These are phyloP conservation scores for Lacerta viridis DNA, from an alignment of 2,797 vertebrate species.

Conservation along the genomic window DNA sequence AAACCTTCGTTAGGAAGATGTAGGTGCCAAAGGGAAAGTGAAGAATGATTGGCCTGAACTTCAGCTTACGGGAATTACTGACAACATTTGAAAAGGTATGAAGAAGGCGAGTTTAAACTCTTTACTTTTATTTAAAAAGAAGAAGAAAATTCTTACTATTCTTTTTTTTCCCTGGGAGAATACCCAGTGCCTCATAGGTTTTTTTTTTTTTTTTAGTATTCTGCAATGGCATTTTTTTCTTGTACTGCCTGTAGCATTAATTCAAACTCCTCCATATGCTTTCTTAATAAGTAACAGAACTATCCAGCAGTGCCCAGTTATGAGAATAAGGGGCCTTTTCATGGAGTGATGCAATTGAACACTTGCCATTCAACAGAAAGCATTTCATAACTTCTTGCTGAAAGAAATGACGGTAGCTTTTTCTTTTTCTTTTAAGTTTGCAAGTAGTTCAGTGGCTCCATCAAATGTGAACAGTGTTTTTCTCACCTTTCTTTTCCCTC, in stretches of 20 bases:
- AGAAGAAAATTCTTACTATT: not conserved
- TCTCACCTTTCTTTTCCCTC: slow-evolving; percentile 11
- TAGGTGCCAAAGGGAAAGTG: slow-evolving; percentile 76
- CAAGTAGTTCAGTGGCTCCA: slow-evolving; percentile 57
- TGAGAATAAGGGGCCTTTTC: slow-evolving; percentile 43
- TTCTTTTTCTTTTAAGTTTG: not conserved
- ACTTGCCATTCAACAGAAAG: slow-evolving; percentile 52
- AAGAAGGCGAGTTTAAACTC: slow-evolving; percentile 53
- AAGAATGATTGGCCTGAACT: slow-evolving; percentile 95
- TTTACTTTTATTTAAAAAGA: slow-evolving; percentile 38
- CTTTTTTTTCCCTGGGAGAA: not conserved
- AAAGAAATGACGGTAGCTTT: slow-evolving; percentile 48
- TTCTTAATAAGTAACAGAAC: slow-evolving; percentile 33
- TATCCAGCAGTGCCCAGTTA: slow-evolving; percentile 25
- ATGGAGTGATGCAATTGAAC: slow-evolving; percentile 50
- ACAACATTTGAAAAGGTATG: slow-evolving; percentile 95
- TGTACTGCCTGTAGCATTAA: not conserved
- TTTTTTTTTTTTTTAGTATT: not conserved
- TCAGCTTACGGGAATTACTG: slow-evolving; percentile 92
- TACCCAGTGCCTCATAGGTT: not conserved
- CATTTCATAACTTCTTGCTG: slow-evolving; percentile 48
- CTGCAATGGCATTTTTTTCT: not conserved
- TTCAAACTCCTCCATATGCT: not conserved
- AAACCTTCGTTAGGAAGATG: slow-evolving; percentile 79
- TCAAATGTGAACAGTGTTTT: slow-evolving; percentile 38